Evolutionary conservation across 2,888 invertebrate species (phyloP).

Genomic region (Drosophila lutescens): DNA sequence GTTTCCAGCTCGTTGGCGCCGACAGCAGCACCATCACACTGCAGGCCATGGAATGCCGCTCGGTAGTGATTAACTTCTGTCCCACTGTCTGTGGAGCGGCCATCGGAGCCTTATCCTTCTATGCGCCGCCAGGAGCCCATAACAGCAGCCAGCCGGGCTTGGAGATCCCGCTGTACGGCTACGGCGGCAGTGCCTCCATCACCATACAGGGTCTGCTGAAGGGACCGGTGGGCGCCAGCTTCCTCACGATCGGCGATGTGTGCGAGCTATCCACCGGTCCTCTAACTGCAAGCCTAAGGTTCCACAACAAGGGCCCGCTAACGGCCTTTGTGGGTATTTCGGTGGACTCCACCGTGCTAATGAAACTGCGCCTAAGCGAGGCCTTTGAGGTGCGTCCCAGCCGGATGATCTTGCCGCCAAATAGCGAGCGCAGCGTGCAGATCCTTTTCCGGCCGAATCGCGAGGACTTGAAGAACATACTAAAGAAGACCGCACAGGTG

Average conservation of each 20-base stretch:
- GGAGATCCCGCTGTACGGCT: conserved; percentile 85
- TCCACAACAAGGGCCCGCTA: conserved; percentile 86
- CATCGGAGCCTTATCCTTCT: conserved; percentile 86
- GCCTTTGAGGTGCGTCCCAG: conserved; percentile 84
- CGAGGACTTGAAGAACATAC: conserved; percentile 84
- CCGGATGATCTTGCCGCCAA: conserved; percentile 84
- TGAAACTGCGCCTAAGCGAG: conserved; percentile 77
- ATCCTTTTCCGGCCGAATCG: conserved; percentile 85
- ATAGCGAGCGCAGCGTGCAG: conserved; percentile 82
- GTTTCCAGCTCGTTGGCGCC: conserved; percentile 83
- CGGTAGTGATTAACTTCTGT: conserved; percentile 85
- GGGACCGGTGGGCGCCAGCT: conserved; percentile 86
- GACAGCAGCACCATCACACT: conserved; percentile 84
- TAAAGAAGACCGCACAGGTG: conserved; percentile 81
- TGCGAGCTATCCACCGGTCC: conserved; percentile 83
- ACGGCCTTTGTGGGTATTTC: conserved; percentile 85
- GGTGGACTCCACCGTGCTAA: conserved; percentile 78
- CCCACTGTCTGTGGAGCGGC: conserved; percentile 86
- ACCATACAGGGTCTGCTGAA: conserved; percentile 85
- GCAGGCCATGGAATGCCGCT: conserved; percentile 86
- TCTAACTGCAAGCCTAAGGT: conserved; percentile 84
- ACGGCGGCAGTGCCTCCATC: conserved; percentile 86
- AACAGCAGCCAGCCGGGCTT: conserved; percentile 74
- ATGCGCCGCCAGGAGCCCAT: conserved; percentile 81
- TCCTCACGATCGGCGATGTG: conserved; percentile 86